A percentile compares a stretch with the other conserved stretches of the same genome.
phyloP scores from a whole-genome alignment of 2,888 invertebrate species.

The Phymatocera aterrima region DNA sequence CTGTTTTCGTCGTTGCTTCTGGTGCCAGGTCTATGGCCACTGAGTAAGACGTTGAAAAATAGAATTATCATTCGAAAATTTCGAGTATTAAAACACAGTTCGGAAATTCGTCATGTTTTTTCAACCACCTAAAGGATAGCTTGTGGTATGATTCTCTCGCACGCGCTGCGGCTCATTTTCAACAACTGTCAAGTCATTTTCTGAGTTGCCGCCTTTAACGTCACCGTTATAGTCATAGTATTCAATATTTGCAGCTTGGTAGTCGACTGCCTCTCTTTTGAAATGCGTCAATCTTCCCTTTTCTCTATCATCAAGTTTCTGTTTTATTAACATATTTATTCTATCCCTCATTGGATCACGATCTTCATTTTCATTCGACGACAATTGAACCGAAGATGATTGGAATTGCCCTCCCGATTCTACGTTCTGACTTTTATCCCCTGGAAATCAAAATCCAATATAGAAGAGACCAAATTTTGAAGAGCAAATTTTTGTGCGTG shows the following conservation, averaged over 20 bases:
- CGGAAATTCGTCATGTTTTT: neutral
- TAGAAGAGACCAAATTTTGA: neutral
- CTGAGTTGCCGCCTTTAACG: slow-evolving; percentile 47
- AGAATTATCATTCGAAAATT: neutral
- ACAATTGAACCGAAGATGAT: no score
- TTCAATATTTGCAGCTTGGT: slow-evolving; percentile 54
- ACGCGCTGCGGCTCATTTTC: slow-evolving; percentile 40
- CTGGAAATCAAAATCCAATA: neutral
- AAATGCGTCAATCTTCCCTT: neutral
- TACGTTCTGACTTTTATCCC: neutral
- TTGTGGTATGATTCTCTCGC: neutral
- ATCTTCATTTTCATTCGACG: neutral
- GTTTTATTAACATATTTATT: slow-evolving; percentile 55
- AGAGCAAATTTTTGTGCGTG: neutral
- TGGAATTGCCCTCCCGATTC: slow-evolving; percentile 14
- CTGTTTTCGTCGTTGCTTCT: slow-evolving; percentile 46
- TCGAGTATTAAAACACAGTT: neutral
- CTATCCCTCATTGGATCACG: slow-evolving; percentile 51
- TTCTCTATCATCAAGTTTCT: slow-evolving; percentile 51
- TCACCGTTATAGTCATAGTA: slow-evolving; percentile 64
- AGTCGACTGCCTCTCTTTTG: slow-evolving; percentile 48
- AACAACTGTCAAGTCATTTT: slow-evolving; percentile 32
- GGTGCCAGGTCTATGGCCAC: neutral
- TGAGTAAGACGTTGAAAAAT: neutral
- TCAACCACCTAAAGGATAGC: neutral